Evolutionary conservation across 2,113 vertebrate genomes (phyloP).

Genomic region (Ictalurus furcatus): DNA sequence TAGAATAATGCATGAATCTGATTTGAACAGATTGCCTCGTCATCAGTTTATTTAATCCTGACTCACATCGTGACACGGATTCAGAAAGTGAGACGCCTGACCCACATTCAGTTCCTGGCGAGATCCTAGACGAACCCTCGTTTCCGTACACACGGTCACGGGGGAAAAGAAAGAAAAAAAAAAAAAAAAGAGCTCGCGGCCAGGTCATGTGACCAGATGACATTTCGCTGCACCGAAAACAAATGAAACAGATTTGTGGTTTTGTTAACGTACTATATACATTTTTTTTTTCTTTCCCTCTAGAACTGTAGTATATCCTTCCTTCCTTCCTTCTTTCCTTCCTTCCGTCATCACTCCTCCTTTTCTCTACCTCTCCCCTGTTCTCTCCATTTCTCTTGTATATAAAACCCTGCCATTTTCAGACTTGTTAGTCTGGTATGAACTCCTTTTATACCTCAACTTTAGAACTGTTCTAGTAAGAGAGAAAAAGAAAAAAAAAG

Average conservation of each 20-base stretch:
- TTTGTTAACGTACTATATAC: slow-evolving; percentile 54
- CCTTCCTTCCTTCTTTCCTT: slow-evolving; percentile 59
- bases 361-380: slow-evolving; percentile 70
- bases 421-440: slow-evolving; percentile 77
- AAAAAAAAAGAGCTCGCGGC: not conserved
- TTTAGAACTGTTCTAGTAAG: slow-evolving; percentile 84
- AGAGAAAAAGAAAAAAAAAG: slow-evolving; percentile 73
- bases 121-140: not conserved
- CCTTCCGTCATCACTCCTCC: slow-evolving; percentile 63
- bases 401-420: slow-evolving; percentile 79
- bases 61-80: not conserved
- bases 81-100: not conserved
- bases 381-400: slow-evolving; percentile 77
- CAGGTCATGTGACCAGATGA: not conserved
- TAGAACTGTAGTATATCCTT: slow-evolving; percentile 74
- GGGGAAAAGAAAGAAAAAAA: no score
- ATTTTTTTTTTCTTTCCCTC: slow-evolving; percentile 42
- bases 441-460: slow-evolving; percentile 86
- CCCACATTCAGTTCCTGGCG: not conserved
- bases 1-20: not conserved
- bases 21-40: not conserved
- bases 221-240: slow-evolving; percentile 67
- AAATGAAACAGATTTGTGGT: slow-evolving; percentile 46
- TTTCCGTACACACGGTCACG: no score
- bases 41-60: not conserved